Base-by-base conservation (phyloP, 2,888 invertebrate species). In the Tridacna crocea region DNA sequence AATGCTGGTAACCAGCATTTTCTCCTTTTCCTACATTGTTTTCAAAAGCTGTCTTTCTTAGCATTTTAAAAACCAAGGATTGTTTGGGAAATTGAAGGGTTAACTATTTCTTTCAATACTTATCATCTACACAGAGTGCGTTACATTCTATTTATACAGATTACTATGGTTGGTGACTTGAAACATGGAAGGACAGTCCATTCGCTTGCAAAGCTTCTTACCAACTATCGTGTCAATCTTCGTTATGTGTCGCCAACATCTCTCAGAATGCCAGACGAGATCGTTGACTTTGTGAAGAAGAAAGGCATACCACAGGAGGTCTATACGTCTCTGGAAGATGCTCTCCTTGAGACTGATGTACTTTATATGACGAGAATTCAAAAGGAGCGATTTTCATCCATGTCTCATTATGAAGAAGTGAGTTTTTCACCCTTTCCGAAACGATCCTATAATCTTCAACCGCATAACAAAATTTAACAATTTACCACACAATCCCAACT, bases 361-460 rank as follows among this genome's bases (percentile, higher is more conserved):
- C 95, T 99, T 48, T 99, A 99, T 93, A 98, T 99, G 97, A 99
- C 99, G 0, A 96, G 99, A 89, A 98, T 99, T 90, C 99, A 99
- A 94, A 96, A 97, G 68, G 99, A 99, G 95, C 95, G 99, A 90
- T 99, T 99, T 94, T 94, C 95, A 12, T 96, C 96, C 55, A 96
- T 97, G 91, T 97, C 97, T 84, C 98, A 98, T 91, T 99, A 99
- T 94, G 95, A 97, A 83, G 96, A 96, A 96, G 98, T 92, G 82
- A 51, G 65, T 27, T 6, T n/a, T 66, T 27, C 27, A 15, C 55
- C 10, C 19, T 19, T 55, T 55, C 55, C 19, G 2, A 19, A 55
- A 55, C 3, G 3, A 55, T 55, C 19, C 3, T 19, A 55, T 19
- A 3, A 15, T n/a, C n/a, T n/a, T n/a, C n/a, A n/a, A n/a, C n/a